A percentile compares a stretch with the other conserved stretches of the same genome.
These are phyloP conservation scores for Oenanthe melanoleuca DNA, from an alignment of 2,113 vertebrate species.

Conservation along the genomic window DNA sequence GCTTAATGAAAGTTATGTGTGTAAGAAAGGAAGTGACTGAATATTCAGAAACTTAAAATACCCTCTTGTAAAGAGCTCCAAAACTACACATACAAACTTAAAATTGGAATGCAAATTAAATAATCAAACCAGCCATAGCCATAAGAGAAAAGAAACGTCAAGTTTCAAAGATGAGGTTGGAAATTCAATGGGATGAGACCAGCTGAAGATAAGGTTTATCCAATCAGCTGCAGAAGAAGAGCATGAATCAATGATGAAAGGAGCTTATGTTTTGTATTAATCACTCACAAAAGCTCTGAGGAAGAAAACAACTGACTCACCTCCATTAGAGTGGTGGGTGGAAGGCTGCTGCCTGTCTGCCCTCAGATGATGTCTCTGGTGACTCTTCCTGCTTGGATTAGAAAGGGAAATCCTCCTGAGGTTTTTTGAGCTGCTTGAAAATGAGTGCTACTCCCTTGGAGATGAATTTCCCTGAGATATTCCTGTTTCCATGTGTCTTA, in stretches of 20 bases:
- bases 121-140: neutral
- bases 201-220: neutral
- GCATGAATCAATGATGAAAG: neutral
- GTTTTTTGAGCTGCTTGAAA: neutral
- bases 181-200: neutral
- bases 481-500: neutral
- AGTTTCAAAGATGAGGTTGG: neutral
- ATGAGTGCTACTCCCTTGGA: neutral
- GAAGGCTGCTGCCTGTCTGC: neutral
- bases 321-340: neutral
- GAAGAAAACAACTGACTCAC: conserved; percentile 12
- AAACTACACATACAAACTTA: neutral
- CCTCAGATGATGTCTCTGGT: neutral
- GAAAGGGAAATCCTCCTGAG: neutral
- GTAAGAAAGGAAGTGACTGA: neutral
- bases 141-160: neutral
- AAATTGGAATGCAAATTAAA: neutral
- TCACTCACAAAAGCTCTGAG: neutral
- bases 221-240: neutral
- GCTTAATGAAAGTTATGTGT: neutral
- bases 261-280: neutral
- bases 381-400: neutral
- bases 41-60: neutral
- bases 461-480: neutral
- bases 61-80: neutral